Conservation (phyloP, 1,140 invertebrate species). For the Papilio polytes region DNA sequence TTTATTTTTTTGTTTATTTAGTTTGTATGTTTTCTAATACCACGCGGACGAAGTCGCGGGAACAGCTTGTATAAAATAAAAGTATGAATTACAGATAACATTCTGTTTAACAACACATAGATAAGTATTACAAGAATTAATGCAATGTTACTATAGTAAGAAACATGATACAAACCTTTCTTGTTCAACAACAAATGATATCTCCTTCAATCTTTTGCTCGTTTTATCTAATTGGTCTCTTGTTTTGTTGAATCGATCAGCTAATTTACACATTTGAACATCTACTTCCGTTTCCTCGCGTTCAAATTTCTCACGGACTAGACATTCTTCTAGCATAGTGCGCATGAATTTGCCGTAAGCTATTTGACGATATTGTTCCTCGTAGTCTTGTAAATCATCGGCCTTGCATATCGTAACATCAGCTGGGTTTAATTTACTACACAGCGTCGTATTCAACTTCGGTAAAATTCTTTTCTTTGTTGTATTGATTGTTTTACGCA, state of each 20-base stretch:
- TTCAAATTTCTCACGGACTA: conserved; percentile 72
- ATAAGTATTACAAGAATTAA: too few relatives aligned
- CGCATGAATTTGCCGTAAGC: conserved; percentile 68
- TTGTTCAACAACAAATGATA: conserved; percentile 76
- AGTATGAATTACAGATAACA: too few relatives aligned
- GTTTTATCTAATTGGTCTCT: conserved; percentile 71
- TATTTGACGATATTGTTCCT: conserved; percentile 57
- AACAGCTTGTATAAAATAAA: too few relatives aligned
- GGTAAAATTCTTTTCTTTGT: conserved; percentile 51
- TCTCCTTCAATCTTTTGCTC: conserved; percentile 68
- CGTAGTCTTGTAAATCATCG: conserved; percentile 58
- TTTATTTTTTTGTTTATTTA: too few relatives aligned
- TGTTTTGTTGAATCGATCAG: conserved; percentile 69
- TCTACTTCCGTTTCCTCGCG: conserved; percentile 71
- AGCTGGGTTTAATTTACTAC: conserved; percentile 47
- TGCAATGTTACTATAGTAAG: too few relatives aligned
- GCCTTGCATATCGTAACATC: conserved; percentile 57
- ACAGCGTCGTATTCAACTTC: not conserved
- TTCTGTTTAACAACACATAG: too few relatives aligned
- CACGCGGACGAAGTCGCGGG: too few relatives aligned
- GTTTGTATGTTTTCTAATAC: too few relatives aligned
- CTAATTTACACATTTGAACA: conserved; percentile 68
- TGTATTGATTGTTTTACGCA: not conserved
- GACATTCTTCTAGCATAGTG: conserved; percentile 66
- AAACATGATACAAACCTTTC: conserved; percentile 64